These are phyloP conservation scores for Dicyrtoma fusca DNA, from an alignment of 2,888 invertebrate genomes.

Conservation along the genomic window DNA sequence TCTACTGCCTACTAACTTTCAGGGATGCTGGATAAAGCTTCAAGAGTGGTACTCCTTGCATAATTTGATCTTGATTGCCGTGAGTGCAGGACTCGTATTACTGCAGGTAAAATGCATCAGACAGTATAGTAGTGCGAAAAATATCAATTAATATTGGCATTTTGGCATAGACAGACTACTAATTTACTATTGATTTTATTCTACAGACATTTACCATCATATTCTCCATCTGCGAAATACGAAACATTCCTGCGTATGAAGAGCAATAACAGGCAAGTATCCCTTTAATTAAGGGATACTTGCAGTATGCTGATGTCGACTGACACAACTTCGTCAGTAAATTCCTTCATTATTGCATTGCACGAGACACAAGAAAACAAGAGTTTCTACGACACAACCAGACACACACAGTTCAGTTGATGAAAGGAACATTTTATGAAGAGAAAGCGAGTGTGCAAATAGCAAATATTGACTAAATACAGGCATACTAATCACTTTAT, in stretches of 20 bases:
- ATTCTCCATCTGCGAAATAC: slow-evolving; percentile 59
- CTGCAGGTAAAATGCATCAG: slow-evolving; percentile 61
- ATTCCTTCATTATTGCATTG: too few relatives aligned
- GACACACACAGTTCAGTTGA: too few relatives aligned
- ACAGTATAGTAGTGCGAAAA: not conserved
- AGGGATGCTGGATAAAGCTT: slow-evolving; percentile 63
- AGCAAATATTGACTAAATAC: too few relatives aligned
- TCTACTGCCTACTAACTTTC: too few relatives aligned
- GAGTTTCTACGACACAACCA: too few relatives aligned
- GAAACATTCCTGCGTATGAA: slow-evolving; percentile 57
- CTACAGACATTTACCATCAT: slow-evolving; percentile 59
- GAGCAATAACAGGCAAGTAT: slow-evolving; percentile 19
- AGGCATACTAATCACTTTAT: too few relatives aligned
- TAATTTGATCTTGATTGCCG: slow-evolving; percentile 61
- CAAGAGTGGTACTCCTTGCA: slow-evolving; percentile 61
- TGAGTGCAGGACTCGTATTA: slow-evolving; percentile 60
- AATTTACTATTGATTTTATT: too few relatives aligned
- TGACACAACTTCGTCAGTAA: too few relatives aligned
- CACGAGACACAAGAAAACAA: too few relatives aligned
- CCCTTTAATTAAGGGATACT: not conserved
- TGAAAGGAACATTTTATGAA: too few relatives aligned
- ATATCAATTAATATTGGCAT: not conserved
- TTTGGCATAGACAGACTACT: not conserved
- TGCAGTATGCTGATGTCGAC: too few relatives aligned
- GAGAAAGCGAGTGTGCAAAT: too few relatives aligned